Base-by-base conservation (phyloP, 1,140 invertebrate species). In the Chironomus striatipennis region DNA sequence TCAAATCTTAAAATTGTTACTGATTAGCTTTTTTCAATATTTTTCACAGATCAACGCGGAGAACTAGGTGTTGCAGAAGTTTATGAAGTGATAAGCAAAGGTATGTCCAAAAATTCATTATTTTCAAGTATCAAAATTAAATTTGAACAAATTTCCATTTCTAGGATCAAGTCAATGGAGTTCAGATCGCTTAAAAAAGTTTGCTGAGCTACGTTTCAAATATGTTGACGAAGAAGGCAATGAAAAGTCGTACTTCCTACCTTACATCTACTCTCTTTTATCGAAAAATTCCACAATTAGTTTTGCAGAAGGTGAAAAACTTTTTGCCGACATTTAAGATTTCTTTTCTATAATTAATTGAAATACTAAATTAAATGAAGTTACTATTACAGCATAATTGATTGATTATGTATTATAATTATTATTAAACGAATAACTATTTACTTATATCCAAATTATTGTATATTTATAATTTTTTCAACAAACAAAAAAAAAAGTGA, bases 141-240 rank as follows among this genome's bases (percentile, higher is more conserved):
- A 10, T 10, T 57, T 57, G 9, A 12, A 15, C 5, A 2, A 34
- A 34, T 34, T 34, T 34, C 24, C 24, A 34, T 34, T 2, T 15
- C 15, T 15, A 57, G 47, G 47, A 57, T 57, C 87, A 9, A 74
- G 75, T 4, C 79, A 80, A 73, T 81, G 80, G 77, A 18, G n/a
- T 10, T 70, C 65, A 70, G 65, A 70, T 70, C n/a, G 65, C 20
- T 21, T 70, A 20, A 18, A 91, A 88, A 93, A 91, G 87, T 93
- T 94, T 81, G 92, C 93, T 1, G 93, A 94, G 76, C 79, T 95
- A 72, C 93, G 92, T 79, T 95, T 94, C 79, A 91, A 91, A 77
- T 95, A 95, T 78, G 92, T 95, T 0, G 93, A 95, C 82, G 93
- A 95, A 81, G 92, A 93, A 74, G 89, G 91, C 75, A 93, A 93